phyloP scores from a whole-genome alignment of 2,888 invertebrate species.

The Cremastinae sp. region DNA sequence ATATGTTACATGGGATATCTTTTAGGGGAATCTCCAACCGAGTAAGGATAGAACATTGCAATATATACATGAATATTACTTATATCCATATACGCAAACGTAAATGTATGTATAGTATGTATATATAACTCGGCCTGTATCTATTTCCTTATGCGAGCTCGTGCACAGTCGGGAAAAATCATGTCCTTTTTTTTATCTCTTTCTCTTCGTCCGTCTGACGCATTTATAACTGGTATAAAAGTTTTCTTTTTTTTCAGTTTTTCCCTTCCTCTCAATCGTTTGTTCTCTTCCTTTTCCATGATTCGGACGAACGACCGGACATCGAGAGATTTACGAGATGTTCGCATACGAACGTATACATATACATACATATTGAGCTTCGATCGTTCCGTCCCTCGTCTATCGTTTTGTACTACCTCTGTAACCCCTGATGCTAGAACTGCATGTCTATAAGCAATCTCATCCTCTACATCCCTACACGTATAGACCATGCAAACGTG shows the following conservation, averaged over 20 bases:
- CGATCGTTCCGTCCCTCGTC: constrained; percentile 50
- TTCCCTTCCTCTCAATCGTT: constrained; percentile 31
- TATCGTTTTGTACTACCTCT: constrained; percentile 48
- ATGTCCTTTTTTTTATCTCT: constrained; percentile 21
- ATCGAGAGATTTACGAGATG: constrained; percentile 55
- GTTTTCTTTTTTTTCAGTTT: constrained; percentile 30
- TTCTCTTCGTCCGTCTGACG: constrained; percentile 14
- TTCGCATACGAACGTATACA: constrained; percentile 18
- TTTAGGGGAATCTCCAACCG: constrained; percentile 39
- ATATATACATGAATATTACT: constrained; percentile 1
- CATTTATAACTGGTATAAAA: constrained; percentile 42
- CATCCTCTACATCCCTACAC: constrained; percentile 28
- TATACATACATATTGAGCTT: constrained; percentile 9
- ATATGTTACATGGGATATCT: constrained; percentile 47
- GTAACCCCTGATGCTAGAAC: constrained; percentile 40
- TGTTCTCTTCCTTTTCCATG: constrained; percentile 52
- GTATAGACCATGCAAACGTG: neutral
- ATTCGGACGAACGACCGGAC: constrained; percentile 59
- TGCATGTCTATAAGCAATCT: constrained; percentile 29
- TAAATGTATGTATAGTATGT: neutral
- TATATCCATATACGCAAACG: neutral
- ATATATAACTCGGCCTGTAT: constrained; percentile 29
- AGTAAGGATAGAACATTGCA: constrained; percentile 27
- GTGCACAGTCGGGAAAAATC: constrained; percentile 29
- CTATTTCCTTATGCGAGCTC: constrained; percentile 21